Evolutionary conservation across 23 tunicate genomes (phyloP), one percentile per base, ranked within the genome.

Genomic region (Aplidium turbinatum): DNA sequence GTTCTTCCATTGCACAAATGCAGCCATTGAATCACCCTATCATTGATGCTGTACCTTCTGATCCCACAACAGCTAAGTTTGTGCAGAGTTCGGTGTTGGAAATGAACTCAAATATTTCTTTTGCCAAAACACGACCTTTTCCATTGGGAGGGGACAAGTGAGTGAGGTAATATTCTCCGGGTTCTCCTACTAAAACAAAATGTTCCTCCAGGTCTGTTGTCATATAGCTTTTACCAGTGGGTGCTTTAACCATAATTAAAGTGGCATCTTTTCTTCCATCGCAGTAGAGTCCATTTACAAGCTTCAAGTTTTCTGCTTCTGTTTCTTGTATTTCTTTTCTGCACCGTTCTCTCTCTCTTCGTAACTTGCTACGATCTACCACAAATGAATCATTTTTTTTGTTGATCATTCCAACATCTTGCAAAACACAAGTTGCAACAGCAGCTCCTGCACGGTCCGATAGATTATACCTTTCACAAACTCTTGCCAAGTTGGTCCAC

Each of bases 391-490:
- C 16, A 68, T 68, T 68, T 33, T 68, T 27, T 68, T 34, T 22
- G 22, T 34, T 31, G 3, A 68, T 35, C 22, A 68, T 34, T 35
- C 60, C 75, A 68, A 68, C 4, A 38, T 68, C 75, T 68, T 68
- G 75, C 22, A 68, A 68, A 19, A 20, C 75, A 38, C 75, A 5
- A n/a, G 75, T 38, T 9, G 75, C 75, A 38, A 38, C 75, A 33
- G 75, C 75, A 68, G 75, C 75, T 33, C 60, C 75, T 34, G 75
- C 75, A n/a, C n/a, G 18, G 61, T 68, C 75, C 26, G 75, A 38
- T 6, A 68, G 22, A 9, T 68, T 9, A 68, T 68, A 68, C 60
- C 75, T 68, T 34, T 68, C 75, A n/a, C 60, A 68, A 5, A n/a
- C 22, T 35, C 75, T 68, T 34, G 75, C 75, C 53, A 68, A 35